Evolutionary conservation across 2,888 invertebrate species (phyloP).

Genomic region (Baccha elongata): DNA sequence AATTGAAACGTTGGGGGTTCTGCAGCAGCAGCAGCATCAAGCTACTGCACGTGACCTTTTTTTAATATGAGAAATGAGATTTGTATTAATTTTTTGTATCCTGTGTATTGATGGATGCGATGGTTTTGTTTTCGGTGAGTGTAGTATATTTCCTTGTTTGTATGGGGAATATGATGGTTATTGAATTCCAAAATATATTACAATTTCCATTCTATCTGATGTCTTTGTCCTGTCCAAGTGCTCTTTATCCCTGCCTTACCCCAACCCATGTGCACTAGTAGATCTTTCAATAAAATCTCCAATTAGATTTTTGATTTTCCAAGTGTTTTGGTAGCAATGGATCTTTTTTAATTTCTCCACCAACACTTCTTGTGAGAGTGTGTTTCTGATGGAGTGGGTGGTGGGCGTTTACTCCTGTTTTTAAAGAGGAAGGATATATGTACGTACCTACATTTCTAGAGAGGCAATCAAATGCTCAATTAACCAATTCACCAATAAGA

Average conservation of each 20-base stretch:
- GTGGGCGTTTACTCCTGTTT: too few relatives aligned
- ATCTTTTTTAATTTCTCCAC: conserved; percentile 27
- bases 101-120: not conserved
- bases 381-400: not conserved
- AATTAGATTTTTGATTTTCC: conserved; percentile 44
- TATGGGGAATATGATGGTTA: not conserved
- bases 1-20: conserved; percentile 52
- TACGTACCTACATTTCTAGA: not conserved
- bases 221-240: too few relatives aligned
- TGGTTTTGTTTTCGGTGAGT: not conserved
- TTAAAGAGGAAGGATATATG: not conserved
- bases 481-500: conserved; percentile 56
- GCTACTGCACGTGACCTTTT: conserved; percentile 58
- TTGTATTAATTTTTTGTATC: conserved; percentile 7
- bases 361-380: conserved; percentile 6
- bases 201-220: too few relatives aligned
- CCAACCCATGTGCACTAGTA: not conserved
- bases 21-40: conserved; percentile 8
- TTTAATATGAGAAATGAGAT: conserved; percentile 23
- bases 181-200: not conserved
- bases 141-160: too few relatives aligned
- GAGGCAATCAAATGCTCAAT: conserved; percentile 62
- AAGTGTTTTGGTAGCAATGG: conserved; percentile 17
- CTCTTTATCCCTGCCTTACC: too few relatives aligned
- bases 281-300: conserved; percentile 1